Base-by-base conservation (phyloP, 2,113 vertebrate genomes). In the Xyliphius kryptos region DNA sequence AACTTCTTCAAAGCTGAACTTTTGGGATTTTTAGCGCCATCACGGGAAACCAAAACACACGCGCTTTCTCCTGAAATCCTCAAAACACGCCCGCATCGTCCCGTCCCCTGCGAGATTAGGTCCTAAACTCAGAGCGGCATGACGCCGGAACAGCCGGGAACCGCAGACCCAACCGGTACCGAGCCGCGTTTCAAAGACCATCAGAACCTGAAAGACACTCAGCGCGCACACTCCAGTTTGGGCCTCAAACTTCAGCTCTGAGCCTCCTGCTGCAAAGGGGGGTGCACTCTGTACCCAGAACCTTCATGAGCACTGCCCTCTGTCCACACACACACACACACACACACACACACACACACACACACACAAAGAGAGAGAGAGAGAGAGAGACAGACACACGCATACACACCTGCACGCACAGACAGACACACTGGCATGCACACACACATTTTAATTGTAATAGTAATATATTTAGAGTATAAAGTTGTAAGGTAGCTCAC, bases 231-330 rank as follows among this genome's bases (percentile, higher is more conserved):
- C 63, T 64, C 44, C 57, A 22, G 48, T 57, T 64, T 56, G 19
- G 55, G 66, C 53, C 65, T 48, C 54, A 70, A 62, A n/a, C 37
- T 38, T 48, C 40, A 46, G 32, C 52, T 54, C 50, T 52, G 47
- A 49, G 50, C 47, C 40, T n/a, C n/a, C n/a, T n/a, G n/a, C n/a
- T n/a, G n/a, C n/a, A 49, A 59, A 66, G 63, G 66, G 66, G 73
- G 69, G 76, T 75, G 76, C 26, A 63, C 65, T 47, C 12, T 20
- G 16, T 48, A 51, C 62, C 53, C 44, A 52, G 49, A 22, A 38
- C 16, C 48, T 52, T 22, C 53, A 48, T 44, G 22, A 58, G 56
- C 38, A 44, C 56, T 56, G 63, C 57, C 49, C 40, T 55, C 43
- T 10, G 10, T 13, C 19, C 46, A 15, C 38, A 9, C 16, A 16